A percentile compares a stretch with the other conserved stretches of the same genome.
Evolutionary conservation across 2,113 vertebrate species (phyloP).

Genomic region (Fregata magnificens): DNA sequence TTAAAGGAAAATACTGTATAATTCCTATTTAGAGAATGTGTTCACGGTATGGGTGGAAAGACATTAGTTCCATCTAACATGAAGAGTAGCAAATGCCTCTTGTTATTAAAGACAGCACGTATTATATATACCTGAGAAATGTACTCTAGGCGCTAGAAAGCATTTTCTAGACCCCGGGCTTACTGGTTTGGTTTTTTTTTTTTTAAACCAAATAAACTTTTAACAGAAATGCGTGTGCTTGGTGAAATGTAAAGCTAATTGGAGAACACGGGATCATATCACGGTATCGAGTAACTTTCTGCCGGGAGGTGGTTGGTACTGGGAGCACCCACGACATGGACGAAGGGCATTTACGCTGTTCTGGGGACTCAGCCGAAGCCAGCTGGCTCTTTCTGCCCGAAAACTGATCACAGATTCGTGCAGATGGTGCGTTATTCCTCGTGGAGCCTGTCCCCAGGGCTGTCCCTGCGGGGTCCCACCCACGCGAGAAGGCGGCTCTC

Average conservation of each 20-base stretch:
- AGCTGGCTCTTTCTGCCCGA: not conserved
- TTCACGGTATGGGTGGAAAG: conserved; percentile 42
- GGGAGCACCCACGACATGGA: not conserved
- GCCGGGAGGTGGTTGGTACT: not conserved
- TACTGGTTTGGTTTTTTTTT: not conserved
- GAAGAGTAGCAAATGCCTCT: conserved; percentile 30
- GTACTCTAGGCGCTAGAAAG: not conserved
- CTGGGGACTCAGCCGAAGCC: not conserved
- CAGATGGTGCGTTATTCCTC: not conserved
- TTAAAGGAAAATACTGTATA: conserved; percentile 57
- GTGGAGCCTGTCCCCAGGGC: not conserved
- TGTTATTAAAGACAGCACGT: conserved; percentile 8
- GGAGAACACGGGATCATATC: not conserved
- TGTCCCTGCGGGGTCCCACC: not conserved
- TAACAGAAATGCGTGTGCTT: conserved; percentile 5
- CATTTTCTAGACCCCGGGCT: not conserved
- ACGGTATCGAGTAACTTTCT: not conserved
- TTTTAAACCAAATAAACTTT: not conserved
- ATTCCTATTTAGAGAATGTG: conserved; percentile 37
- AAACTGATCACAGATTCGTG: not conserved
- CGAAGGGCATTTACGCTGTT: not conserved
- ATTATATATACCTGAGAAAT: conserved; percentile 48
- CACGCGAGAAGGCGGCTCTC: not conserved
- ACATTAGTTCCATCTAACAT: conserved; percentile 58
- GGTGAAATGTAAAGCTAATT: conserved; percentile 15